Evolutionary conservation across 2,113 vertebrate species (phyloP), one percentile per base, ranked within the genome.

Genomic region (Circaetus gallicus): DNA sequence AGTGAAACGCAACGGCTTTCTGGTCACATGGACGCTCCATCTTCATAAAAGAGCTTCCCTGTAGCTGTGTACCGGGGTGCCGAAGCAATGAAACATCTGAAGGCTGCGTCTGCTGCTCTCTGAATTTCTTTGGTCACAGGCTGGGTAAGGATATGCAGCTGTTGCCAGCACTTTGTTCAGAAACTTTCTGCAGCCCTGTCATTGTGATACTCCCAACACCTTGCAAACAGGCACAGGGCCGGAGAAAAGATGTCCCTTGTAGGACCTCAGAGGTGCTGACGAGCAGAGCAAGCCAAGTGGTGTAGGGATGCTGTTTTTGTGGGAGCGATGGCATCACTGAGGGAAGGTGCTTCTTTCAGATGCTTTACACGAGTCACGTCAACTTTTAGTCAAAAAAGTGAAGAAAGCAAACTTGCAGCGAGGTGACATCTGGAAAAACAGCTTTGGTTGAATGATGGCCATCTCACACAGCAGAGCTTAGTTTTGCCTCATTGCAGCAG

Each of bases 261-360:
- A 26, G 82, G 22, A 17, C 26, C 42, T 34, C 29, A 53, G 80
- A 65, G 67, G 4, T 38, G 62, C 31, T 71, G 73, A 8, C 7
- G 13, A 71, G 29, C 43, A 59, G 86, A 77, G 78, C 38, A 70
- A 45, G 18, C 19, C 32, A n/a, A 38, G 14, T 8, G 21, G 34
- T 43, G 1, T 1, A 20, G 50, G 42, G 26, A 26, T 56, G 36
- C 28, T 82, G 24, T 18, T 74, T 18, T 9, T 32, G 22, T 71
- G 32, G 55, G 36, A 84, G 14, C 0, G 0, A 10, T 17, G 25
- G 5, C 1, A 5, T 34, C 40, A 16, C 20, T 5, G 4, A 18
- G 13, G 47, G 21, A 63, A 28, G 13, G 7, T 26, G 5, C 38
- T 55, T 38, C 65, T 72, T 78, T 20, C 42, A 42, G 15, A 4